phyloP scores from a whole-genome alignment of 1,140 invertebrate genomes.

The Heterodera schachtii region DNA sequence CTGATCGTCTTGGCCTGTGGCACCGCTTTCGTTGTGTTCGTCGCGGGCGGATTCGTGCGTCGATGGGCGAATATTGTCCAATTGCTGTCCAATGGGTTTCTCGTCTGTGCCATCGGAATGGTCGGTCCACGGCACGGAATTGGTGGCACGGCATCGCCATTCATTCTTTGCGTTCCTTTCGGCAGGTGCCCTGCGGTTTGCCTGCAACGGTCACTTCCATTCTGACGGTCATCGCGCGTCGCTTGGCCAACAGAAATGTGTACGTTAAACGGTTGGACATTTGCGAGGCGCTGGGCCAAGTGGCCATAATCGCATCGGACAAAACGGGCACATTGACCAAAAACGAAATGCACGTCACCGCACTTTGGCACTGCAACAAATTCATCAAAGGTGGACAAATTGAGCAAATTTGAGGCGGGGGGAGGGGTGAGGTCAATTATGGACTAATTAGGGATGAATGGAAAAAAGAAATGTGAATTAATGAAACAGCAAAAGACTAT shows the following conservation, averaged over 20 bases:
- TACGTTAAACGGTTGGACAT: conserved; percentile 97
- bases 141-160: conserved; percentile 64
- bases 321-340: conserved; percentile 98
- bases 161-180: not conserved
- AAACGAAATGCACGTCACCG: conserved; percentile 93
- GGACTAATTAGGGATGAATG: not conserved
- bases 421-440: not conserved
- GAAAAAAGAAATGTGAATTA: no score
- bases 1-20: conserved; percentile 48
- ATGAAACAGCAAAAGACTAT: no score
- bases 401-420: no score
- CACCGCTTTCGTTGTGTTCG: conserved; percentile 48
- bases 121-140: not conserved
- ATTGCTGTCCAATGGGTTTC: conserved; percentile 37
- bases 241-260: conserved; percentile 95
- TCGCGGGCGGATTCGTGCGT: conserved; percentile 47
- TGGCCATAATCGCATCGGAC: conserved; percentile 85
- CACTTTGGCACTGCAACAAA: conserved; percentile 58
- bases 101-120: conserved; percentile 47
- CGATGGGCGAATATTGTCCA: conserved; percentile 38
- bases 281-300: conserved; percentile 49
- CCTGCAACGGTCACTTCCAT: conserved; percentile 99
- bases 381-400: conserved; percentile 50
- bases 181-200: conserved; percentile 84
- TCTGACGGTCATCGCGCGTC: conserved; percentile 91